These are phyloP conservation scores for Picathartes gymnocephalus DNA, from an alignment of 2,113 vertebrate species.

Conservation along the genomic window DNA sequence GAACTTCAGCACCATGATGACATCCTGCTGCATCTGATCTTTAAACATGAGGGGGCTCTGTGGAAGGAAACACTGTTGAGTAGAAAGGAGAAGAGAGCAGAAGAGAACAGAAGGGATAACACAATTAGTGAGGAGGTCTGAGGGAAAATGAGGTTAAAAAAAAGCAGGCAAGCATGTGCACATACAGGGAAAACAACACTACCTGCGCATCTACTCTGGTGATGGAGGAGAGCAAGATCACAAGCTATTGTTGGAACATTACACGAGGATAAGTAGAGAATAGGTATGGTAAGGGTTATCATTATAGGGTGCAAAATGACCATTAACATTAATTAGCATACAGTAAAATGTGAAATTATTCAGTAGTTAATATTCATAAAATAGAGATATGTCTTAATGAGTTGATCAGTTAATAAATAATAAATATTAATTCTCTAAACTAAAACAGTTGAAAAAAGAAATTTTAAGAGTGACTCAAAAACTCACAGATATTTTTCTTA, in stretches of 20 bases:
- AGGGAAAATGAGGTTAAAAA: conserved; percentile 72
- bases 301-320: background rate
- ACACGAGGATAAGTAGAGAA: conserved; percentile 38
- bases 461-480: background rate
- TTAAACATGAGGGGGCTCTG: conserved; percentile 99
- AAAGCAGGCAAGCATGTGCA: conserved; percentile 61
- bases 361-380: background rate
- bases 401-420: background rate
- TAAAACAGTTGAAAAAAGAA: background rate
- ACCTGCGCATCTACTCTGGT: background rate
- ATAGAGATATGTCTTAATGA: background rate
- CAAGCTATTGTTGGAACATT: conserved; percentile 40
- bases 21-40: conserved; percentile 99
- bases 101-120: conserved; percentile 79
- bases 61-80: conserved; percentile 97
- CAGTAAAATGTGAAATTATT: background rate
- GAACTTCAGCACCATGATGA: conserved; percentile 99
- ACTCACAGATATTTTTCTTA: background rate
- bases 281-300: conserved; percentile 10
- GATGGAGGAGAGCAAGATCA: conserved; percentile 31
- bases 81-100: conserved; percentile 76
- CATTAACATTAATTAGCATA: background rate
- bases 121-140: conserved; percentile 78
- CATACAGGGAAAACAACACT: conserved; percentile 55
- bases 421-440: background rate